These are phyloP conservation scores for Peromyscus melanophrys DNA, from an alignment of 2,797 vertebrate species.

Conservation along the genomic window DNA sequence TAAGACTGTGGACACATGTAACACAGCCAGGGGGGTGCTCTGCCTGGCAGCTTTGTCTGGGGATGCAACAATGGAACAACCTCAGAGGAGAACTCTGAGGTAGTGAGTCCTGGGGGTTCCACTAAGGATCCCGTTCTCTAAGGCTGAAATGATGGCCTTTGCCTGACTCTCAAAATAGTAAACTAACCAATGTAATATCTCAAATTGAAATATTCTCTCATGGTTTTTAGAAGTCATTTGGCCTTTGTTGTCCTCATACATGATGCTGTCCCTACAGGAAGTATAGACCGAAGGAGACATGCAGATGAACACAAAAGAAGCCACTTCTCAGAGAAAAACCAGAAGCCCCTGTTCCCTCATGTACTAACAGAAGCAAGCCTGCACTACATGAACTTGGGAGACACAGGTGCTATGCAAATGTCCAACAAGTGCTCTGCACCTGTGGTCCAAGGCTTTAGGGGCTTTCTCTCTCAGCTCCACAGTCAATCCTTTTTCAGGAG, in stretches of 20 bases:
- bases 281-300: neutral
- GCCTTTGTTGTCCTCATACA: neutral
- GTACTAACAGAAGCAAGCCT: neutral
- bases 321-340: neutral
- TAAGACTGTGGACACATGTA: neutral
- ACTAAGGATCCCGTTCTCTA: neutral
- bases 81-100: neutral
- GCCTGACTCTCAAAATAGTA: neutral
- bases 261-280: neutral
- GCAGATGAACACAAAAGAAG: neutral
- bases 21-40: neutral
- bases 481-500: neutral
- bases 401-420: neutral
- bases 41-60: neutral
- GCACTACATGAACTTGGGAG: neutral
- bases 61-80: fast-evolving
- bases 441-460: neutral
- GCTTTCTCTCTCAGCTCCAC: neutral
- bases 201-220: neutral
- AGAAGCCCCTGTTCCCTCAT: neutral
- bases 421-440: too few species aligned
- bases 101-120: neutral
- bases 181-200: neutral
- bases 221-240: neutral
- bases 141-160: neutral